Conservation (phyloP, 2,797 vertebrate species). For the Tauraco hartlaubi region DNA sequence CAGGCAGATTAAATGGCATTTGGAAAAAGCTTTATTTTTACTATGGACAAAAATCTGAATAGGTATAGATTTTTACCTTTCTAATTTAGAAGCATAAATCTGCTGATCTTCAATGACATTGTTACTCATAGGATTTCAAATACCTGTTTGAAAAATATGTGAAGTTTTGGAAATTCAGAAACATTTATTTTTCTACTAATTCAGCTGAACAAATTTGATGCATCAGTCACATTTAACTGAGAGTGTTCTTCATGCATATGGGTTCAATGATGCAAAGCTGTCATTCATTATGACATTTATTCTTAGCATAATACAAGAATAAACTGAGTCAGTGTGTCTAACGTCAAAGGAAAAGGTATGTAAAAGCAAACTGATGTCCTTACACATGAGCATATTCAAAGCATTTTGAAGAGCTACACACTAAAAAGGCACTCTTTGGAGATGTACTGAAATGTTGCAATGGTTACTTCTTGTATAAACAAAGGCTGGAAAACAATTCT, state of each 20-base stretch:
- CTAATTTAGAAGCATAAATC: background rate
- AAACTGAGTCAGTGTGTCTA: background rate
- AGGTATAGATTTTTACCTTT: background rate
- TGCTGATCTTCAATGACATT: background rate
- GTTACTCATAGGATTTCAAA: background rate
- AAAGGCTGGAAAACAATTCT: background rate
- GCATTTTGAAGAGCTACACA: background rate
- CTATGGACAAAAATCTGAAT: background rate
- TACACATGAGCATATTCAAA: rapidly evolving
- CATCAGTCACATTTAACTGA: background rate
- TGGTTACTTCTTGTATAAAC: background rate
- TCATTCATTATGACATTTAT: background rate
- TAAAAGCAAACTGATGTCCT: background rate
- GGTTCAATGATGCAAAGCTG: background rate
- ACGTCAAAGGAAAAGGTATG: background rate
- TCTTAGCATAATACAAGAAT: background rate
- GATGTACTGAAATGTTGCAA: background rate
- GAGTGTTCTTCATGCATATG: background rate
- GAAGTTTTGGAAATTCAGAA: background rate
- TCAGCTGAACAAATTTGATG: background rate
- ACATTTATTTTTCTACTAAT: background rate
- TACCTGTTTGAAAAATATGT: background rate
- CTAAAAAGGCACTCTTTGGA: background rate
- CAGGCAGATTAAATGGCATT: background rate
- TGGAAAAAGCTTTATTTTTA: background rate